These are phyloP conservation scores for Leucoraja ocellata DNA, from an alignment of 2,797 vertebrate genomes.

Conservation along the genomic window DNA sequence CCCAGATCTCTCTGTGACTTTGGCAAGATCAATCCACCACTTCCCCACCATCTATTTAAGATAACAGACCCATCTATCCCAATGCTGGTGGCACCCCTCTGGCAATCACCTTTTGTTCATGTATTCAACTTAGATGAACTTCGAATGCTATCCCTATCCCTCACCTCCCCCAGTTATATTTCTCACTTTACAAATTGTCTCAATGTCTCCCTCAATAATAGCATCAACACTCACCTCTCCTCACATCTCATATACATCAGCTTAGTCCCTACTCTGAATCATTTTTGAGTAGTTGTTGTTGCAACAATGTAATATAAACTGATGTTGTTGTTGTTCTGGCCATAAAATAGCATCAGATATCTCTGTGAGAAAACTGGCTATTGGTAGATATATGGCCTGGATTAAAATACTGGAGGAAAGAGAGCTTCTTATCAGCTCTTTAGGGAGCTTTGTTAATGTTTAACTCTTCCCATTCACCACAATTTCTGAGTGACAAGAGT, in stretches of 20 bases:
- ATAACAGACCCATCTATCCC: neutral
- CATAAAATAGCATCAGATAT: neutral
- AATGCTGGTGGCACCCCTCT: neutral
- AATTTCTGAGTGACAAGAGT: neutral
- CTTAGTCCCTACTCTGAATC: neutral
- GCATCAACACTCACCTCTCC: neutral
- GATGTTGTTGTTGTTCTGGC: neutral
- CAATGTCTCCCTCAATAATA: neutral
- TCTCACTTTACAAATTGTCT: neutral
- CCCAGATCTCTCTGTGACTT: neutral
- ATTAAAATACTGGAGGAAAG: slow-evolving; percentile 9
- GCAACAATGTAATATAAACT: neutral
- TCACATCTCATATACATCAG: neutral
- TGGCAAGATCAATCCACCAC: neutral
- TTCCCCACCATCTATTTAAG: neutral
- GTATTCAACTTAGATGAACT: neutral
- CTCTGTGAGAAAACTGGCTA: neutral
- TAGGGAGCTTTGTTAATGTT: neutral
- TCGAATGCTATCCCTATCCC: neutral
- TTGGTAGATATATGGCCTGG: neutral
- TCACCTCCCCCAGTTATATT: neutral
- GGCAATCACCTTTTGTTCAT: neutral
- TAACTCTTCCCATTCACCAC: neutral
- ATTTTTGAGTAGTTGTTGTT: neutral
- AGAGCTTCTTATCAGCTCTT: neutral